Evolutionary conservation across 2,888 invertebrate genomes (phyloP), one percentile per base, ranked within the genome.

Genomic region (Gymnoscelis rufifasciata): DNA sequence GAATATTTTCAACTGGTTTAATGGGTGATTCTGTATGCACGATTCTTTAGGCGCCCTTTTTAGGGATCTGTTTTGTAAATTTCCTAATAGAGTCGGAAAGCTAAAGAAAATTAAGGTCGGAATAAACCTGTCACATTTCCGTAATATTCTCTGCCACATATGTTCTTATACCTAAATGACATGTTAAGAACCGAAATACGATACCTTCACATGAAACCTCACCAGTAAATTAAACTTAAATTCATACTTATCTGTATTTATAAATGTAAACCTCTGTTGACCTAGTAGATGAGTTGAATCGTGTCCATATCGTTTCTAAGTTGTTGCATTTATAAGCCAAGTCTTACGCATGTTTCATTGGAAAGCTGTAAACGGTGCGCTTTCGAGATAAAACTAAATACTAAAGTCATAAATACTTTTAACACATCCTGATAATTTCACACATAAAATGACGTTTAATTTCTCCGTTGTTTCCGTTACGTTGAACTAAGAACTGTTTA

Each of bases 401-500:
- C 33, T n/a, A n/a, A n/a, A n/a, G n/a, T 35, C 45, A 45, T 49
- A 29, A 49, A 49, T 30, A 38, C 38, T 33, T 44, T 44, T 28
- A 38, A 38, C 44, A 13, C 41, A 26, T 37, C 15, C 38, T 31
- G 45, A 29, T 44, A 35, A 38, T 35, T 41, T 41, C 38, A 44
- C 24, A 27, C 43, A 36, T 27, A 31, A 38, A 41, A 12, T 35
- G 40, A 33, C 36, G 30, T 33, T 49, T 38, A 43, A 47, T 52
- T 42, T 19, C 2, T 19, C 31, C 41, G 14, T 33, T 36, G 15
- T 45, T 40, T 44, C 54, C 47, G 53, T 56, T 52, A 54, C 35
- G 47, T 42, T 40, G 36, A 13, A 43, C 40, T 38, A 42, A 47
- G 30, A 42, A 27, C 12, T 38, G 43, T 23, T 45, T 39, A 45